Evolutionary conservation across 2,113 vertebrate genomes (phyloP), one percentile per base, ranked within the genome.

Genomic region (Lontra canadensis): DNA sequence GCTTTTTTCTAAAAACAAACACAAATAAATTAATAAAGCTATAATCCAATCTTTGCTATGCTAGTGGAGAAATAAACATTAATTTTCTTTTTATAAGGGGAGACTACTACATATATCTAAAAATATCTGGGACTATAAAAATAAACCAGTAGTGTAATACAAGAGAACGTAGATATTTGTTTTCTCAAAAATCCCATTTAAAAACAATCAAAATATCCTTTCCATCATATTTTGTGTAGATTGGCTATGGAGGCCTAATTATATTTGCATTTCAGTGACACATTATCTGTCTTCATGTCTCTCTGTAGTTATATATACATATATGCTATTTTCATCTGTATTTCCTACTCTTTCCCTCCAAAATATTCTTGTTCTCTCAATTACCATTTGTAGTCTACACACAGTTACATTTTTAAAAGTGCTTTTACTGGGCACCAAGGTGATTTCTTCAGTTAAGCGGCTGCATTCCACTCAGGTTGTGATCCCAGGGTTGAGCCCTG

Each of bases 51-150:
- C 80, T 98, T 97, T 89, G 79, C 31, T 18, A 88, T 76, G 9
- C 85, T 96, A 98, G 97, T 96, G 83, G 80, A 90, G 92, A 97
- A 98, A 98, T 97, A 97, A 98, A 98, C 65, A 97, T 96, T 98
- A 96, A 97, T 98, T 98, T 59, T 23, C 29, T 91, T 82, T 97
- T 98, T 97, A 95, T 97, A 95, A 44, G 21, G 78, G 55, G 49
- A 94, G 36, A 93, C 23, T 71, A 90, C 74, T 78, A 94, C 52
- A 97, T 98, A 97, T 83, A 96, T 92, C 69, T 73, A 92, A 98
- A 87, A 93, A 84, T 98, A 97, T 80, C 97, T 90, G 36, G 49
- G 61, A 92, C 31, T 92, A 65, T 84, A 97, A 98, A 98, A 97
- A 94, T 96, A 97, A 98, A 98, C 63, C 95, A 97, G 67, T 69